Evolutionary conservation across 2,888 invertebrate species (phyloP).

Genomic region (Himalopsyche japonica): DNA sequence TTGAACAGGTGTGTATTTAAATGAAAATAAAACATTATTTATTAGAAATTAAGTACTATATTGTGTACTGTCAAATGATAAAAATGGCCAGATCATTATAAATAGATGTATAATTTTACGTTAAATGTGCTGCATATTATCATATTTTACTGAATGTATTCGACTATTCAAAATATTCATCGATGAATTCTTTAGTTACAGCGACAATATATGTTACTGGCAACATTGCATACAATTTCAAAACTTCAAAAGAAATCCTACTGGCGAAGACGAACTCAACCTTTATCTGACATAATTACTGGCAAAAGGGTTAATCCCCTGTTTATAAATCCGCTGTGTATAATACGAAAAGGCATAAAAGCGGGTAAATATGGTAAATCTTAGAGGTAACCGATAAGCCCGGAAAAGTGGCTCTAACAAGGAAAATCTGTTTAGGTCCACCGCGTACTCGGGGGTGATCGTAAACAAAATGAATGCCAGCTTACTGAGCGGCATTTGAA

Average conservation of each 20-base stretch:
- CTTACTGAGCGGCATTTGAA: conserved; percentile 24
- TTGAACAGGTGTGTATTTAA: too few species aligned
- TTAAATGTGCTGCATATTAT: too few species aligned
- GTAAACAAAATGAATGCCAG: conserved; percentile 30
- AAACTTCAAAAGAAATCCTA: not conserved
- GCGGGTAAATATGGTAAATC: not conserved
- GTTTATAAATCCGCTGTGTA: not conserved
- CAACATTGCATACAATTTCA: not conserved
- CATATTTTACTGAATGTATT: too few species aligned
- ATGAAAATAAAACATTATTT: too few species aligned
- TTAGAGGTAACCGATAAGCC: conserved; percentile 4
- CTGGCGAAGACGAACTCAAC: not conserved
- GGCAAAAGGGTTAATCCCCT: not conserved
- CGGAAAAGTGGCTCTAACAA: conserved; percentile 18
- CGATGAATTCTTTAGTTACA: too few species aligned
- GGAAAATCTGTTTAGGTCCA: conserved; percentile 23
- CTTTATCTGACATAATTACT: not conserved
- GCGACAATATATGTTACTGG: too few species aligned
- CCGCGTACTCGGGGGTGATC: conserved; percentile 3
- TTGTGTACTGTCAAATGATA: too few species aligned
- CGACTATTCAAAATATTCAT: too few species aligned
- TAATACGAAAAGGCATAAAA: not conserved
- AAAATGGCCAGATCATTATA: too few species aligned
- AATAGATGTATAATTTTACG: too few species aligned
- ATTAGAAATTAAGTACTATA: too few species aligned